Evolutionary conservation across 2,888 invertebrate genomes (phyloP).

Genomic region (Elysia crispata): DNA sequence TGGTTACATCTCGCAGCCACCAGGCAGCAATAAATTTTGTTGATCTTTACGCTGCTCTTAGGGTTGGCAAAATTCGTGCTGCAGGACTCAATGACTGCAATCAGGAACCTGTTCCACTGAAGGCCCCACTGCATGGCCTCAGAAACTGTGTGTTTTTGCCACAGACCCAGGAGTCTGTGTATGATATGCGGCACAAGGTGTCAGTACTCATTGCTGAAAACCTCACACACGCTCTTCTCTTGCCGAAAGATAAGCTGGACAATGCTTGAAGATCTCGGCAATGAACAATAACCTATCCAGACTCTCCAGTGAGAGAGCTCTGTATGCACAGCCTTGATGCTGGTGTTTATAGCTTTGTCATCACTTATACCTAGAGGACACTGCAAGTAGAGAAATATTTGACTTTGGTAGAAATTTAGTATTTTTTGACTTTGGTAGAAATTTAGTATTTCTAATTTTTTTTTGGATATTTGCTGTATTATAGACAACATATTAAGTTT

Average conservation of each 20-base stretch:
- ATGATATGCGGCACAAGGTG: conserved; percentile 52
- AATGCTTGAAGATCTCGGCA: not conserved
- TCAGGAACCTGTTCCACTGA: conserved; percentile 91
- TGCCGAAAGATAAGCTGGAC: not conserved
- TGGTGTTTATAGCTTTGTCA: too few relatives aligned
- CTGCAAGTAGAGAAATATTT: too few relatives aligned
- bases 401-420: too few relatives aligned
- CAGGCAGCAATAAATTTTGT: conserved; percentile 82
- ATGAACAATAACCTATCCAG: not conserved
- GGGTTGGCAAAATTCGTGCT: conserved; percentile 84
- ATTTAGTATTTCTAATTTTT: too few relatives aligned
- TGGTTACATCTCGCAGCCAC: conserved; percentile 85
- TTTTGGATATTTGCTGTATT: too few relatives aligned
- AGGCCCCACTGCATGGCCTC: conserved; percentile 85
- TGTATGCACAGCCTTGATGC: not conserved
- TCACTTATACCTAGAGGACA: too few relatives aligned
- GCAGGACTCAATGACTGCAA: conserved; percentile 94
- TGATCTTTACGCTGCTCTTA: conserved; percentile 86
- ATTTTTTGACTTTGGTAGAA: too few relatives aligned
- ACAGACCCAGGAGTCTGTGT: conserved; percentile 53
- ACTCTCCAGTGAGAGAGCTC: not conserved
- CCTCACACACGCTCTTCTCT: conserved; percentile 42
- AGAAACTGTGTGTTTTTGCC: conserved; percentile 90
- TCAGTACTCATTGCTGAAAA: conserved; percentile 49
- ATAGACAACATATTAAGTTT: too few relatives aligned